Evolutionary conservation across 2,888 invertebrate species (phyloP).

Genomic region (Osmoderma eremita): DNA sequence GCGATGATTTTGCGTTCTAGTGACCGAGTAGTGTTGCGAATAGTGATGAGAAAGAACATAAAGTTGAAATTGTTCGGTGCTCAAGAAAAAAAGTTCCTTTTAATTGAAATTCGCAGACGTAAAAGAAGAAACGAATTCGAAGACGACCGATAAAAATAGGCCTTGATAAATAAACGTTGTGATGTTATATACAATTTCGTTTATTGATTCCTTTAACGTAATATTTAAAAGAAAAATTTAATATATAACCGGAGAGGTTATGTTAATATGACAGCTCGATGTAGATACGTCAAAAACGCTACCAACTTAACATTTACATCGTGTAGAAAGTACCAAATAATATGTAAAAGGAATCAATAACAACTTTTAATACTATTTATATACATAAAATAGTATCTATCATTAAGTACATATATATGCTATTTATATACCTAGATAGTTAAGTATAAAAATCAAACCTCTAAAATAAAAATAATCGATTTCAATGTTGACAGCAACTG

Average conservation of each 20-base stretch:
- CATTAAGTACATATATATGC: no score
- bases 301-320: no score
- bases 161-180: constrained; percentile 20
- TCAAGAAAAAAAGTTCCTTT: constrained; percentile 33
- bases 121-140: neutral
- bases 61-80: constrained; percentile 15
- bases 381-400: neutral
- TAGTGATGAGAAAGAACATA: constrained; percentile 5
- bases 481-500: neutral
- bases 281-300: no score
- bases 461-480: neutral
- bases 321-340: no score
- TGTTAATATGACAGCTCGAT: no score
- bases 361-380: constrained; percentile 10
- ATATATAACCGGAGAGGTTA: no score
- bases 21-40: neutral
- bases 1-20: constrained; percentile 8
- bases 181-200: neutral
- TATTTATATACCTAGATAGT: neutral
- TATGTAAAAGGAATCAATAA: neutral
- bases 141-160: constrained; percentile 5
- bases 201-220: no score
- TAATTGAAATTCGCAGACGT: neutral
- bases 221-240: no score
- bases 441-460: neutral